Evolutionary conservation across 2,797 vertebrate species (phyloP), one percentile per base, ranked within the genome.

Genomic region (Coregonus ussuriensis): DNA sequence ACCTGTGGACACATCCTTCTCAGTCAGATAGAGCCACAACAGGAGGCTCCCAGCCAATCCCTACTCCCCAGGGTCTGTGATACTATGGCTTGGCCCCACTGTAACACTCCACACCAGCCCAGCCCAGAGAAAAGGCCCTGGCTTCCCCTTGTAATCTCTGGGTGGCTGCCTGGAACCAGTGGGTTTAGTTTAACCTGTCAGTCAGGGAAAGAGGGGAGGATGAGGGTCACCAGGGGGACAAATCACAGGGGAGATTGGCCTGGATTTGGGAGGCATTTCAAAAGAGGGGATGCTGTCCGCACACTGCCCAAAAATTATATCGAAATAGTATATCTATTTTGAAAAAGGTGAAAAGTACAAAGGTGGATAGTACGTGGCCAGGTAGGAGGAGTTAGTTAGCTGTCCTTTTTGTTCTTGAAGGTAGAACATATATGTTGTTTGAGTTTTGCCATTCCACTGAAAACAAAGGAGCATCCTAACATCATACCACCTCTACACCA

Each of bases 381-480:
- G 41, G 9, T 47, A 11, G 41, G 41, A 47, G 41, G 41, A 47
- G 9, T 9, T 47, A 9, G 65, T 67, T 51, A 31, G 51, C 29
- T 18, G 4, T 51, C 70, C 13, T 29, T 31, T 3, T 29, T 54
- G 21, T 72, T 7, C 15, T 54, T 18, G 11, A 54, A 25, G 47
- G 4, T 33, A 33, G 69, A 6, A 25, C 25, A 47, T 2, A 47
- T 47, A 47, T 16, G 14, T 31, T 31, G 29, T 47, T 47, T 47
- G 9, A 75, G 69, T 18, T 85, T 81, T 86, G 84, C 85, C 71
- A 81, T 80, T 37, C 78, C 80, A 53, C 0, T 81, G 89, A 83
- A 88, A 89, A 75, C 74, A 81, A 84, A 90, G 7, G 69, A 71
- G 70, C 16, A 13, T 71, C 82, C 81, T 62, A 54, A n/a, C 71